Conservation (phyloP, 2,888 invertebrate genomes). For the Muscina levida region DNA sequence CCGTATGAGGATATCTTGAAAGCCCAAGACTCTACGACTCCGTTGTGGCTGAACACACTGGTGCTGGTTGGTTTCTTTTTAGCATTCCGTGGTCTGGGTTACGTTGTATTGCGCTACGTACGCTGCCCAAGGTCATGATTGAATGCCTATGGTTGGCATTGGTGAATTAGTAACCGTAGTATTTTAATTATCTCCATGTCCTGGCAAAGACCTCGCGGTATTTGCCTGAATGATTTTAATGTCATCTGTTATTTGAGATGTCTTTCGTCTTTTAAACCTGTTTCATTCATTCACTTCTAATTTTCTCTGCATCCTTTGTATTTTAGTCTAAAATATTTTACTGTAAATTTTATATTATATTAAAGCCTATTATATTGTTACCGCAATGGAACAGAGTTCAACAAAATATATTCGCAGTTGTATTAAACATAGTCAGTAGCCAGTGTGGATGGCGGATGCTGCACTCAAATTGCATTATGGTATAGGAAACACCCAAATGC, state of each 20-base stretch:
- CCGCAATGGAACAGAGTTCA: too few relatives aligned
- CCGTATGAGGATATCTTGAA: slow-evolving; percentile 85
- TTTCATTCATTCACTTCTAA: background rate
- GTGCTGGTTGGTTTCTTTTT: slow-evolving; percentile 86
- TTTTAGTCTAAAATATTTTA: slow-evolving; percentile 42
- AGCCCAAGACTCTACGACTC: slow-evolving; percentile 84
- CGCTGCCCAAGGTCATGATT: slow-evolving; percentile 83
- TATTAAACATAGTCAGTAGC: too few relatives aligned
- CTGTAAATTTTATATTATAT: slow-evolving; percentile 52
- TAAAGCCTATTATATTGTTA: slow-evolving; percentile 1
- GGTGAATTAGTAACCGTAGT: background rate
- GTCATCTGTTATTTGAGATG: background rate
- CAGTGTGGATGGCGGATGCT: too few relatives aligned
- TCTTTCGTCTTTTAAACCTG: slow-evolving; percentile 1
- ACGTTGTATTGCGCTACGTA: slow-evolving; percentile 86
- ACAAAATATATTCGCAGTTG: background rate
- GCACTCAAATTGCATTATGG: too few relatives aligned
- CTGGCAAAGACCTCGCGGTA: background rate
- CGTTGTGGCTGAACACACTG: slow-evolving; percentile 87
- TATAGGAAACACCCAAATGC: too few relatives aligned
- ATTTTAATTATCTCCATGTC: background rate
- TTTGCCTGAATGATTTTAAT: slow-evolving; percentile 19
- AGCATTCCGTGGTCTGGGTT: slow-evolving; percentile 86
- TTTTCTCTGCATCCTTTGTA: slow-evolving; percentile 4
- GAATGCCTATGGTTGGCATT: background rate